These are phyloP conservation scores for Pedionomus torquatus DNA, from an alignment of 2,113 vertebrate genomes.

Conservation along the genomic window DNA sequence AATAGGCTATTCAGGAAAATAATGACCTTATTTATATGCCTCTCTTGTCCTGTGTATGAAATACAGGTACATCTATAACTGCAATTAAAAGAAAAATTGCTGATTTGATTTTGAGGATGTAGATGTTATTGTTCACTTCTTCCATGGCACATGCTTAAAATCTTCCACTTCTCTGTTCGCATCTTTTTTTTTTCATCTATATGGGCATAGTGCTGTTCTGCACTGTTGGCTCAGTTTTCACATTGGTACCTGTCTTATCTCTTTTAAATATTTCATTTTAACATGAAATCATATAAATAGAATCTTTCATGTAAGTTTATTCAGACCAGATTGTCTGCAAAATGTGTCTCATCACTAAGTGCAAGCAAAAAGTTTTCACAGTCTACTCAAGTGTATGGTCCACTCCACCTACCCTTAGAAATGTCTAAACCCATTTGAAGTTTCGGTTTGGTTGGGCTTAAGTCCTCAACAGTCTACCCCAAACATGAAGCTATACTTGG, in stretches of 20 bases:
- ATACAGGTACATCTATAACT: neutral
- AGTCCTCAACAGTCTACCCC: neutral
- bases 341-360: neutral
- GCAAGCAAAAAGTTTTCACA: neutral
- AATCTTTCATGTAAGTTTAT: neutral
- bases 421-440: neutral
- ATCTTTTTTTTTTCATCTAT: neutral
- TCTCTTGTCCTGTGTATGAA: neutral
- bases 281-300: neutral
- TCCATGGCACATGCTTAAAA: neutral
- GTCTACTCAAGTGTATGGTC: fast-evolving
- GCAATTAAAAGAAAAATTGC: neutral
- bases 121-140: neutral
- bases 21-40: neutral
- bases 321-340: neutral
- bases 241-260: neutral
- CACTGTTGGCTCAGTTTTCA: neutral
- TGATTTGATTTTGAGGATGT: neutral
- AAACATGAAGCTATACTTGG: neutral
- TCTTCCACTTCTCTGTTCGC: neutral
- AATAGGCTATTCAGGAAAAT: neutral
- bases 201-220: neutral
- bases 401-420: neutral
- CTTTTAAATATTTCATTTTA: neutral
- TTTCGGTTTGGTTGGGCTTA: neutral